Conservation (phyloP, 2,113 vertebrate genomes). For the Tamias sibiricus region DNA sequence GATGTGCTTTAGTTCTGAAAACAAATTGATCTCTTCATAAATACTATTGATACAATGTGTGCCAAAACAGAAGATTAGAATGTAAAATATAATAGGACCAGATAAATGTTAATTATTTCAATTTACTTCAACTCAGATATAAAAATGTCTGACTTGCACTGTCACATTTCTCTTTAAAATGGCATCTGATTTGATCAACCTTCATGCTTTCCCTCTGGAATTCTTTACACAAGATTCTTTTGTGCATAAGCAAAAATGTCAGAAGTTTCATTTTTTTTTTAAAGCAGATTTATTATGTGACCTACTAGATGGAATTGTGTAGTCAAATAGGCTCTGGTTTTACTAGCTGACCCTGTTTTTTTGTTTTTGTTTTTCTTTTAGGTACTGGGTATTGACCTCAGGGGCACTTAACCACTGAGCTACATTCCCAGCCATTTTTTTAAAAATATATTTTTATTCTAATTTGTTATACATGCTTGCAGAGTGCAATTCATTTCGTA, state of each 20-base stretch:
- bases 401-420: too few relatives aligned
- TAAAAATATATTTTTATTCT: too few relatives aligned
- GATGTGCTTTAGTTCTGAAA: conserved; percentile 31
- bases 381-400: too few relatives aligned
- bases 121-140: neutral
- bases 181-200: neutral
- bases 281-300: too few relatives aligned
- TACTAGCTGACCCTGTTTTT: too few relatives aligned
- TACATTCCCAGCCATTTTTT: too few relatives aligned
- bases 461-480: too few relatives aligned
- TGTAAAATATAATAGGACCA: neutral
- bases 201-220: conserved; percentile 17
- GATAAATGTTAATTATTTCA: neutral
- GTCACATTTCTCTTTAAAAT: conserved; percentile 48
- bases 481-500: too few relatives aligned
- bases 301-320: too few relatives aligned
- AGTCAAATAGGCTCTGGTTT: too few relatives aligned
- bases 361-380: too few relatives aligned
- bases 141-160: neutral
- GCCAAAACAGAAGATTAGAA: conserved; percentile 24
- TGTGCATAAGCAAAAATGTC: conserved; percentile 35
- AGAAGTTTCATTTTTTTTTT: neutral
- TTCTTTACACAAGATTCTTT: conserved; percentile 37
- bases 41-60: neutral
- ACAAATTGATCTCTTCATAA: conserved; percentile 35